phyloP scores from a whole-genome alignment of 2,113 vertebrate genomes.

The Zosterops hypoxanthus region DNA sequence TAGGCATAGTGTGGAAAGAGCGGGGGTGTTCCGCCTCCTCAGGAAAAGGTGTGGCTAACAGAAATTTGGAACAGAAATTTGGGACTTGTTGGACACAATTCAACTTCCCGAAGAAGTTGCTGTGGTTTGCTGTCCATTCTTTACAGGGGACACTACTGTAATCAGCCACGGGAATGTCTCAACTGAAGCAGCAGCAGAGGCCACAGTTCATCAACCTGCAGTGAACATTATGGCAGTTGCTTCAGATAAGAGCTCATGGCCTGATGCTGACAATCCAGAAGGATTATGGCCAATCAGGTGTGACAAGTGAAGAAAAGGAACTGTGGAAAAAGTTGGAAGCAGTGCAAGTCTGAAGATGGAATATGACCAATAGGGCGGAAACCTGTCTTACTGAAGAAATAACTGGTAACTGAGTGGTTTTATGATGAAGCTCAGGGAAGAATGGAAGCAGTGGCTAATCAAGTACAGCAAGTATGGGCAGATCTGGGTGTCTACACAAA shows the following conservation, averaged over 20 bases:
- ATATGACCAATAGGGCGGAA: neutral
- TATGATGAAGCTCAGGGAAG: neutral
- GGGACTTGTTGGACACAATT: neutral
- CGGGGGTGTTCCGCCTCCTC: accelerated
- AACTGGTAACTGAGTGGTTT: neutral
- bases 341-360: neutral
- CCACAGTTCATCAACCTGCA: accelerated
- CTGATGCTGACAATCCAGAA: neutral
- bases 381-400: neutral
- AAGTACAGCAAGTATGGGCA: neutral
- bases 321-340: neutral
- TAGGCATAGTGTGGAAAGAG: neutral
- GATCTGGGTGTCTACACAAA: neutral
- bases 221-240: neutral
- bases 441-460: neutral
- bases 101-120: neutral
- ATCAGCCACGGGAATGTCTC: neutral
- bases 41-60: neutral
- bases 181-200: neutral
- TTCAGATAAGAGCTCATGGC: neutral
- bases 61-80: neutral
- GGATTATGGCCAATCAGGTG: neutral
- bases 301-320: neutral
- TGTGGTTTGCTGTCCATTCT: neutral
- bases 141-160: accelerated